Evolutionary conservation across 1,140 invertebrate species (phyloP), one percentile per base, ranked within the genome.

Genomic region (Papilio polytes): DNA sequence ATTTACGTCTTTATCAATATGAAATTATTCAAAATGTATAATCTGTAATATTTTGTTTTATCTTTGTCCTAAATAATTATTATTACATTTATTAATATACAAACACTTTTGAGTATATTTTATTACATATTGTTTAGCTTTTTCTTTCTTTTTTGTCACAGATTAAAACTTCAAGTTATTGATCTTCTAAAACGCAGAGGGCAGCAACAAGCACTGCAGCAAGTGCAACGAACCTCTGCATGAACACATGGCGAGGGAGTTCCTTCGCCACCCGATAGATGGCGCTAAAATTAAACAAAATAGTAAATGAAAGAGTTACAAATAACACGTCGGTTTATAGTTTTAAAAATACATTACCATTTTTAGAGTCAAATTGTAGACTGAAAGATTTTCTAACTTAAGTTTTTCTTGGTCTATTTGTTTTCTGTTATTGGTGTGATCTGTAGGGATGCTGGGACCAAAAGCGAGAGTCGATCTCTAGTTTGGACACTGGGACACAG

Each of bases 191-290:
- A 31, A 70, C 26, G 26, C 63, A 56, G 77, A 80, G 79, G 82
- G 83, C 83, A 56, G 83, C 80, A 83, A 26, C 66, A 81, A 88
- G 87, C 88, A 87, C 72, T 81, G 48, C 31, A 20, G 53, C 63
- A 76, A 80, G 74, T 86, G 83, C 88, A 87, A 3, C 20, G 63
- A 78, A 80, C 78, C n/a, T 78, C 66, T 82, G 78, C 82, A 80
- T 81, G 10, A 20, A 51, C 26, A 7, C 9, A 20, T 59, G n/a
- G 36, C 9, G 77, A 41, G 80, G 78, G 73, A 86, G 87, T 89
- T 81, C 74, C 9, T 53, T 74, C 81, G 81, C 91, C 91, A 85
- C 81, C 76, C 80, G 26, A 85, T 10, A 92, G 91, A 92, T 92
- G 91, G 90, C 90, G 83, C 77, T 72, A n/a, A 73, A 74, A 51